phyloP scores from a whole-genome alignment of 2,888 invertebrate species.

The Caenorhabditis sp. region DNA sequence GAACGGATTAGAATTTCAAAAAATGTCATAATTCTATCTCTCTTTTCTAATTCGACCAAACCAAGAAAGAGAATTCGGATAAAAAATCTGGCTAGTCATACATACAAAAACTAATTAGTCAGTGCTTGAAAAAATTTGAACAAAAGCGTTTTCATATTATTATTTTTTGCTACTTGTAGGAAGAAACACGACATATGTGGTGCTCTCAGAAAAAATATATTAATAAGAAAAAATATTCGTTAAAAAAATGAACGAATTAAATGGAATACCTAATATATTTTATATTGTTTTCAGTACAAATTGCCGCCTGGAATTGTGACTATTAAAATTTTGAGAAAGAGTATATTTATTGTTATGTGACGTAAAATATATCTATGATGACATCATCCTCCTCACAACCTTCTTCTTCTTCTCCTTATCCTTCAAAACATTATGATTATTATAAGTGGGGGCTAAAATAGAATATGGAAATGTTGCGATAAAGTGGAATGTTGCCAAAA shows the following conservation, averaged over 20 bases:
- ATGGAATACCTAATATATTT: background rate
- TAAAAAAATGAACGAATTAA: background rate
- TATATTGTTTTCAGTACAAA: background rate
- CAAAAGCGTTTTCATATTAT: background rate
- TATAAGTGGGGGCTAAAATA: background rate
- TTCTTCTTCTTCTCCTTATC: too few relatives aligned
- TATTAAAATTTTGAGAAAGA: background rate
- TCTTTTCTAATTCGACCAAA: background rate
- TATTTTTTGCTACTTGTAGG: background rate
- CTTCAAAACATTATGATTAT: background rate
- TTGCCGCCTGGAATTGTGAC: background rate
- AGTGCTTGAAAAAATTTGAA: background rate
- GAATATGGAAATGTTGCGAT: too few relatives aligned
- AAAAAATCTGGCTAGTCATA: background rate
- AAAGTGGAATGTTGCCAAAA: too few relatives aligned
- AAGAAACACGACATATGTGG: background rate
- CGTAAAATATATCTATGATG: background rate
- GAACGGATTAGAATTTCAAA: background rate
- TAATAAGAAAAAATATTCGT: background rate
- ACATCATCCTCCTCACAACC: too few relatives aligned
- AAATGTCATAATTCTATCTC: slow-evolving; percentile 6
- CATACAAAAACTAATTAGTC: background rate
- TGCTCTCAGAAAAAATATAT: background rate
- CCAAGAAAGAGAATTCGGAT: background rate
- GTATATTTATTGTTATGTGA: background rate